Percentiles rank a stretch among this genome's conserved stretches.
These are phyloP conservation scores for Xenus cinereus DNA, from an alignment of 2,113 vertebrate species.

Conservation along the genomic window DNA sequence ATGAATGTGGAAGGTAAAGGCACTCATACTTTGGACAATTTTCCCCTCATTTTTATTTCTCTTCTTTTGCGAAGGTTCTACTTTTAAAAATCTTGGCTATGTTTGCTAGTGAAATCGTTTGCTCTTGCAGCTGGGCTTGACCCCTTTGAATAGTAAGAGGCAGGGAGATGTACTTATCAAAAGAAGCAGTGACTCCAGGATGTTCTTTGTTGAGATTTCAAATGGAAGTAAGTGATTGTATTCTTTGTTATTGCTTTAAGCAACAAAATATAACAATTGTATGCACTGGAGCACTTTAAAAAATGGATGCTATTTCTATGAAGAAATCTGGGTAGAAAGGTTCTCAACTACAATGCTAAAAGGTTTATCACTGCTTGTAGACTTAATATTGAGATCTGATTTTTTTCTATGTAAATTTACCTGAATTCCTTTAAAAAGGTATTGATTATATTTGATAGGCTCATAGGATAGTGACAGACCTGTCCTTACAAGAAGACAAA, in stretches of 20 bases:
- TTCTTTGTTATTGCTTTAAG: not conserved
- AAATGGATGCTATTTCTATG: not conserved
- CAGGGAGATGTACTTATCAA: not conserved
- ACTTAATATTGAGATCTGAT: not conserved
- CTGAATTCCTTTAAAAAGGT: not conserved
- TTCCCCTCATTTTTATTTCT: not conserved
- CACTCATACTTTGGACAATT: not conserved
- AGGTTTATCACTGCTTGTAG: not conserved
- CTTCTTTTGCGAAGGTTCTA: not conserved
- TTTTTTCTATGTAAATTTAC: not conserved
- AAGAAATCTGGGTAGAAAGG: not conserved
- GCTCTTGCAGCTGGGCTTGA: not conserved
- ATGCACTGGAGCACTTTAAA: not conserved
- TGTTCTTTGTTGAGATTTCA: not conserved
- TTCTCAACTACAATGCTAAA: not conserved
- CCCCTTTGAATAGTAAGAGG: not conserved
- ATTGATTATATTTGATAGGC: not conserved
- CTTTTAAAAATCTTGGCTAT: not conserved
- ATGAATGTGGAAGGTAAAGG: not conserved
- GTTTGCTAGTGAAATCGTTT: not conserved
- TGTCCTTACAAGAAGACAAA: not conserved
- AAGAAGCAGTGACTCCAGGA: not conserved
- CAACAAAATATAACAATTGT: not conserved
- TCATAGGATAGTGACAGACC: not conserved
- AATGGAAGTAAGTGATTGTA: not conserved